Percentiles rank a stretch among this genome's conserved stretches.
These are phyloP conservation scores for Nymphicus hollandicus DNA, from an alignment of 2,113 vertebrate genomes.

Conservation along the genomic window DNA sequence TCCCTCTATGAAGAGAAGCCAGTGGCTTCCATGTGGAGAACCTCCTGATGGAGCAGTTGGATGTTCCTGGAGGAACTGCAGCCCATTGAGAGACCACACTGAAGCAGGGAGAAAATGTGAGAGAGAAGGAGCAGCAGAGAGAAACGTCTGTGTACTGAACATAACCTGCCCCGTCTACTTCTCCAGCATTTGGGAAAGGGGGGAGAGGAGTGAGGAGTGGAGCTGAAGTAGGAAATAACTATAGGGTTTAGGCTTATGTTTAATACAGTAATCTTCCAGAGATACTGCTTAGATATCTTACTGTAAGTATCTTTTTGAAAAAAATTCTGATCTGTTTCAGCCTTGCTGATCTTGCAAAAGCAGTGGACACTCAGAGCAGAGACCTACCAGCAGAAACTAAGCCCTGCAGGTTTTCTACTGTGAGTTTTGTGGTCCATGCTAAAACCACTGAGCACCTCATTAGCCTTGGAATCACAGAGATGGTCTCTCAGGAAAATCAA, in stretches of 20 bases:
- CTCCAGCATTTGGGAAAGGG: rapidly evolving
- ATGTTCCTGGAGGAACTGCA: neutral
- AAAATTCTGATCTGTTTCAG: neutral
- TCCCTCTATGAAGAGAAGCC: neutral
- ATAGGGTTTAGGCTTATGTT: neutral
- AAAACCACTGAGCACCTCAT: rapidly evolving
- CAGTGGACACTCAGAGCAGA: neutral
- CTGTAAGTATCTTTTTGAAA: neutral
- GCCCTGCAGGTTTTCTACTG: neutral
- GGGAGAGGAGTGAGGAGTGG: neutral
- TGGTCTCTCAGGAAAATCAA: neutral
- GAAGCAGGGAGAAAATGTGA: neutral
- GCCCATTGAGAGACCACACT: rapidly evolving
- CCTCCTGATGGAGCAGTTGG: neutral
- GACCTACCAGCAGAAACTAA: neutral
- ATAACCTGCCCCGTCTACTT: neutral
- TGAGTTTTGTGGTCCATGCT: neutral
- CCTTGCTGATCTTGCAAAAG: neutral
- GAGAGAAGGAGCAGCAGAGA: neutral
- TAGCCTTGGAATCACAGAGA: neutral
- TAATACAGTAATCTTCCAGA: neutral
- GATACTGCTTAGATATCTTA: neutral
- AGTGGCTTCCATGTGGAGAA: neutral
- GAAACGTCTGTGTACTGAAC: neutral
- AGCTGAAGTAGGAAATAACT: neutral